A percentile compares a stretch with the other conserved stretches of the same genome.
These are phyloP conservation scores for Gila robusta DNA, from an alignment of 2,797 vertebrate species.

Conservation along the genomic window DNA sequence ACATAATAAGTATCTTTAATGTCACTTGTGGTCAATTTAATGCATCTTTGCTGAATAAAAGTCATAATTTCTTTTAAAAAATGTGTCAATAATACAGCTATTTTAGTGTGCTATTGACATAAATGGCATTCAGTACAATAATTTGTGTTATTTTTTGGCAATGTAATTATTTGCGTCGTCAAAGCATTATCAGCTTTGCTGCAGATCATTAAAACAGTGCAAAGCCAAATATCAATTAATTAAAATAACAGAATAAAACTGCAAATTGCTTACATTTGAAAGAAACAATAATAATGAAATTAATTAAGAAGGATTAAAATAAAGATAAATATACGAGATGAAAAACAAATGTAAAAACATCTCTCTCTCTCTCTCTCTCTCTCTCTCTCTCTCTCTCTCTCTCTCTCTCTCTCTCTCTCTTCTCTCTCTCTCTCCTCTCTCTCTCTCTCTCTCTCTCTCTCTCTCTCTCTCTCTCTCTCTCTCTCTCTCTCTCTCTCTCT, in stretches of 20 bases:
- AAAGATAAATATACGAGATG: neutral
- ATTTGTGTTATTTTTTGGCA: neutral
- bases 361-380: neutral
- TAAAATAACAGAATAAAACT: neutral
- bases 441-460: too few relatives aligned
- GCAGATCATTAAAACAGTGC: conserved; percentile 1
- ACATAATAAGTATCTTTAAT: neutral
- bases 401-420: too few relatives aligned
- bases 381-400: too few relatives aligned
- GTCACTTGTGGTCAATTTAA: neutral
- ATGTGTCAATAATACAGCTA: neutral
- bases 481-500: too few relatives aligned
- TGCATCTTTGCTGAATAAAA: neutral
- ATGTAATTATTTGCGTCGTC: neutral
- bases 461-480: too few relatives aligned
- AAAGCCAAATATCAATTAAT: neutral
- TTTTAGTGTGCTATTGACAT: neutral
- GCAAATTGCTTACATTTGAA: neutral
- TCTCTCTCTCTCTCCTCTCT: too few relatives aligned
- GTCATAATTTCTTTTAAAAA: too few relatives aligned
- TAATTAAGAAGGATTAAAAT: neutral
- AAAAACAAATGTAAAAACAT: neutral
- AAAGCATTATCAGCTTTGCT: conserved; percentile 6
- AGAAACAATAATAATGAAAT: neutral
- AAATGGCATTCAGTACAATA: neutral